These are phyloP conservation scores for Napeogenes inachia DNA, from an alignment of 2,888 invertebrate genomes.

Conservation along the genomic window DNA sequence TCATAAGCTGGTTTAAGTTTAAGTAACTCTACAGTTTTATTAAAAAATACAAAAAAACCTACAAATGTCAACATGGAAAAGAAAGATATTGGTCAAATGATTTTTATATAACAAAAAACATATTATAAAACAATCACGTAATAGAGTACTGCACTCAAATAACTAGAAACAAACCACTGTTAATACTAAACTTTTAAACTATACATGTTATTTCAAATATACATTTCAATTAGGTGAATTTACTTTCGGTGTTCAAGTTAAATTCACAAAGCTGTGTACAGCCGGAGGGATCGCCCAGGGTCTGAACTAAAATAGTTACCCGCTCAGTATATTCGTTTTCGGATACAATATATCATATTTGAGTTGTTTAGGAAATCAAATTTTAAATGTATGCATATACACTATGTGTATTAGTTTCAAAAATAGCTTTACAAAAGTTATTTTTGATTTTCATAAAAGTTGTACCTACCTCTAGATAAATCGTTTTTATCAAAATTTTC, in stretches of 20 bases:
- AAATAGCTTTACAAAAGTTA: too few relatives aligned
- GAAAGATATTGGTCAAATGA: too few relatives aligned
- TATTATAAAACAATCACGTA: not conserved
- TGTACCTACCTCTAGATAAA: too few relatives aligned
- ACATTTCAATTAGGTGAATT: constrained; percentile 70
- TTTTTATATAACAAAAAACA: too few relatives aligned
- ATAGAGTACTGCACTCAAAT: not conserved
- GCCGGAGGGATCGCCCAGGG: constrained; percentile 46
- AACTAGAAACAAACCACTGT: constrained; percentile 7
- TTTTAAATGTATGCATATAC: too few relatives aligned
- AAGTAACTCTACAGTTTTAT: too few relatives aligned
- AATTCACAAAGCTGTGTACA: constrained; percentile 64
- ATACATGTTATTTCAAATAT: constrained; percentile 60
- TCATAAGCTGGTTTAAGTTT: too few relatives aligned
- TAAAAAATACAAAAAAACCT: too few relatives aligned
- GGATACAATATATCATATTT: constrained; percentile 21
- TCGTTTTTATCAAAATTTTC: too few relatives aligned
- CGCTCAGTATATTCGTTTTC: constrained; percentile 41
- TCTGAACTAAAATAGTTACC: constrained; percentile 49
- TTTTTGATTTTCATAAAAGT: too few relatives aligned
- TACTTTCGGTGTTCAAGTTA: constrained; percentile 64
- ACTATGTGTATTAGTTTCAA: too few relatives aligned
- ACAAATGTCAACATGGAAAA: too few relatives aligned
- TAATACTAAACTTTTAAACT: constrained; percentile 24
- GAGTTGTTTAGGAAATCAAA: constrained; percentile 1